Evolutionary conservation across 2,888 invertebrate species (phyloP).

Genomic region (Himalopsyche anomala): DNA sequence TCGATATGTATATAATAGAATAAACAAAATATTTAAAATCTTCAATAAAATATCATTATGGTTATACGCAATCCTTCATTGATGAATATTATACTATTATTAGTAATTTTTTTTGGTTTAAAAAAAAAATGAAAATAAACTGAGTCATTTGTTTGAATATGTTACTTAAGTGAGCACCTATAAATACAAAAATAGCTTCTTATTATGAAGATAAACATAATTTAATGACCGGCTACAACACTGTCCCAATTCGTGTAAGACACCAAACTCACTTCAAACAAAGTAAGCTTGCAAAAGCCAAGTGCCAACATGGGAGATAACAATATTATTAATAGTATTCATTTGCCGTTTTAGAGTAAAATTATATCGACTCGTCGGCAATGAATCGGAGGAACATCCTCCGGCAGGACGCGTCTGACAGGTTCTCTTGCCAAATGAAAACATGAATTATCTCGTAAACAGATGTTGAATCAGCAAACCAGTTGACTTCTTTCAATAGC

Average conservation of each 20-base stretch:
- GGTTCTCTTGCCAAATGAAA: background rate
- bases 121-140: too few species aligned
- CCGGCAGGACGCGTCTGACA: constrained; percentile 1
- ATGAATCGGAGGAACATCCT: constrained; percentile 22
- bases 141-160: too few species aligned
- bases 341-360: constrained; percentile 41
- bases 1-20: too few species aligned
- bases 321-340: constrained; percentile 36
- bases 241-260: background rate
- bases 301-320: constrained; percentile 36
- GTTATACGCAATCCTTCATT: too few species aligned
- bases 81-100: too few species aligned
- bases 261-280: background rate
- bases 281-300: background rate
- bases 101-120: too few species aligned
- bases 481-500: background rate
- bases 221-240: background rate
- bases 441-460: constrained; percentile 20
- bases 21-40: too few species aligned
- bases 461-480: constrained; percentile 3
- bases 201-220: background rate
- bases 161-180: too few species aligned
- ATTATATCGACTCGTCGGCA: background rate
- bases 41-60: too few species aligned
- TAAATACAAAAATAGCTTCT: too few species aligned